Evolutionary conservation across 1,140 invertebrate species (phyloP).

Genomic region (Bicyclus anynana): DNA sequence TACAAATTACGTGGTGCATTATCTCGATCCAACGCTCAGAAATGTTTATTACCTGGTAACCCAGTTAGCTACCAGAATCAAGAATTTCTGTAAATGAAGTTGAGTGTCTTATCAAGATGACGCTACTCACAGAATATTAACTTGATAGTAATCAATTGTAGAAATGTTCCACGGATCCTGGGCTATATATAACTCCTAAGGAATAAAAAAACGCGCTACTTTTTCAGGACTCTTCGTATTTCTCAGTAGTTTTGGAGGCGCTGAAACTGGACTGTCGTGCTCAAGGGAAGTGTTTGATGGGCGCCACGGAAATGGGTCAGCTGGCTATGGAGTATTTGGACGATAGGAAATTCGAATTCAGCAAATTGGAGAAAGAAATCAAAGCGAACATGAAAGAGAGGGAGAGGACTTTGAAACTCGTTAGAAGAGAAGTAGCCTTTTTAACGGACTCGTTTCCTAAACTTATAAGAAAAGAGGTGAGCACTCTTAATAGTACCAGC

Average conservation of each 20-base stretch:
- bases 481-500: background rate
- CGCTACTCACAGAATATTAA: too few species aligned
- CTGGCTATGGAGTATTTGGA: slow-evolving; percentile 80
- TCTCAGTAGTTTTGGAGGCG: slow-evolving; percentile 77
- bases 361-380: slow-evolving; percentile 75
- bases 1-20: too few species aligned
- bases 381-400: slow-evolving; percentile 80
- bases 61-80: too few species aligned
- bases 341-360: slow-evolving; percentile 78
- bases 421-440: slow-evolving; percentile 75
- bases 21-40: too few species aligned
- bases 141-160: too few species aligned
- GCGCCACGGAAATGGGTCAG: slow-evolving; percentile 80
- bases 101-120: too few species aligned
- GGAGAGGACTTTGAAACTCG: slow-evolving; percentile 74
- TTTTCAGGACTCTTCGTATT: slow-evolving; percentile 79
- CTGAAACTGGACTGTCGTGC: slow-evolving; percentile 76
- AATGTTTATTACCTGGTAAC: too few species aligned
- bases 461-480: slow-evolving; percentile 79
- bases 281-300: slow-evolving; percentile 79
- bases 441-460: slow-evolving; percentile 78
- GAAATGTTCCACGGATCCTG: too few species aligned
- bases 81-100: too few species aligned
- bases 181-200: too few species aligned
- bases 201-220: background rate